phyloP scores from a whole-genome alignment of 2,113 vertebrate genomes.

The Pachycephala philippinensis region DNA sequence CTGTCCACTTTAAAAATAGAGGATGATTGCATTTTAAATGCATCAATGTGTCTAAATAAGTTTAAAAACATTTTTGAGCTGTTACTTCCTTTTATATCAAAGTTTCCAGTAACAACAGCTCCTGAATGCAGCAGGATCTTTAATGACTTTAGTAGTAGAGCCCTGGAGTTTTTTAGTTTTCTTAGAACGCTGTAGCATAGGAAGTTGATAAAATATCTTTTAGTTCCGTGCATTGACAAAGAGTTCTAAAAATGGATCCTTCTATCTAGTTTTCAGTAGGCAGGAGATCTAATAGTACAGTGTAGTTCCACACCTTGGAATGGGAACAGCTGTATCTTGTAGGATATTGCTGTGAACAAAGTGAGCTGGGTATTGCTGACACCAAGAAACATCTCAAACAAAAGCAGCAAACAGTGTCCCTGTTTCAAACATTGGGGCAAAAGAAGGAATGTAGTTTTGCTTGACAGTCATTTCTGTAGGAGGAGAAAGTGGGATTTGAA shows the following conservation, averaged over 20 bases:
- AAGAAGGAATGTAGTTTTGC: neutral
- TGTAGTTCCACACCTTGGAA: neutral
- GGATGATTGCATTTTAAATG: neutral
- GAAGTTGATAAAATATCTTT: neutral
- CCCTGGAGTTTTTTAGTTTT: too few species aligned
- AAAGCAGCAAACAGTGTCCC: neutral
- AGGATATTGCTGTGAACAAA: neutral
- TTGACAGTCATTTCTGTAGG: neutral
- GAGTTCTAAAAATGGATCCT: neutral
- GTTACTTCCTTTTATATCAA: neutral
- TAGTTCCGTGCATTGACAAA: neutral
- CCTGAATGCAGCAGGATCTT: neutral
- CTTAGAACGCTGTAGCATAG: fast-evolving
- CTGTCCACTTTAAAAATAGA: neutral
- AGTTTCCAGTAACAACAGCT: neutral
- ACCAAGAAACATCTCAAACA: neutral
- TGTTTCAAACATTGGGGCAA: neutral
- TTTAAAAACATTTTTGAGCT: neutral
- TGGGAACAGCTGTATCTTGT: neutral
- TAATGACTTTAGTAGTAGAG: neutral
- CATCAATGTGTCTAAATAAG: neutral
- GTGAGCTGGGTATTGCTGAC: neutral
- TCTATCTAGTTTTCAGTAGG: neutral
- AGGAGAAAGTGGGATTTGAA: neutral
- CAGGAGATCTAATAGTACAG: too few species aligned